Evolutionary conservation across 2,797 vertebrate species (phyloP), one percentile per base, ranked within the genome.

Genomic region (Danionella dracula): DNA sequence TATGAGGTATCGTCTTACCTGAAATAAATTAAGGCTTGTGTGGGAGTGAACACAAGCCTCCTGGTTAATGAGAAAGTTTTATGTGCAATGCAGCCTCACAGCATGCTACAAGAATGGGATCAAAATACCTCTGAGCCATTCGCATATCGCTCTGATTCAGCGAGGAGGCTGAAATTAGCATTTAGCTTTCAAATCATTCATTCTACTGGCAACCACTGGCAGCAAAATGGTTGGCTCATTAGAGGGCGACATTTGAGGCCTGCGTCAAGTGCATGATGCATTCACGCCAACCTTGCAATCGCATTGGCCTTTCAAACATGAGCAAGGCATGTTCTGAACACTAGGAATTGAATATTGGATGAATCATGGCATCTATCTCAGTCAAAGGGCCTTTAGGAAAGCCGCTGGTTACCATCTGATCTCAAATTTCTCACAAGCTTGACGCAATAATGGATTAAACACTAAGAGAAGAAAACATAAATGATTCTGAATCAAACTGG

Each of bases 31-130:
- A 72, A 49, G 56, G 27, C 20, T 1, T 4, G 57, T 23, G 58
- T 27, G 46, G 15, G 45, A 59, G 2, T 53, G 48, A 59, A 65
- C 21, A 32, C 35, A 49, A 35, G 46, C 45, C 46, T 49, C 46
- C 44, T 44, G 51, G 50, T 54, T 66, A 72, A 72, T 72, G 51
- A 76, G 74, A 31, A 62, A 35, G 62, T 53, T 55, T 53, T 41
- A n/a, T n/a, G 5, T 17, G 29, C 57, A 63, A 27, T 8, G 37
- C 20, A 11, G 45, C 60, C 56, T 64, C 61, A 49, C 66, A 76
- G 70, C 46, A 73, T 49, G 66, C 41, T 42, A 38, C 9, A 6
- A 57, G 51, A 66, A 66, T 23, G 40, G 51, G 66, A 58, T 66
- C 45, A 48, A 70, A 69, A 69, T 41, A 58, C 31, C 48, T 20